Conservation (phyloP, 2,113 vertebrate genomes). For the Telmatochromis sp. region DNA sequence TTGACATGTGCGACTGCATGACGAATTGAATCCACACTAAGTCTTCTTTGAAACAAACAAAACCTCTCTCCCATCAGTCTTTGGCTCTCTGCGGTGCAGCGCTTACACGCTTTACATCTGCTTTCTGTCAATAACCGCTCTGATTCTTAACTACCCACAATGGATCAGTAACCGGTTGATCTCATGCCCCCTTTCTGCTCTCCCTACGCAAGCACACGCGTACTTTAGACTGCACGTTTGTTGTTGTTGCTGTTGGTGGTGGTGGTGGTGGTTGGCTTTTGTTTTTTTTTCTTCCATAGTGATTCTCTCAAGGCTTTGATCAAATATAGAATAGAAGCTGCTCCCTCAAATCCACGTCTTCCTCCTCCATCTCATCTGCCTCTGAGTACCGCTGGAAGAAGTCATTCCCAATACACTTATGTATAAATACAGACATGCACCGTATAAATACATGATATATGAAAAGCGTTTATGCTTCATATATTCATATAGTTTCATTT, state of each 20-base stretch:
- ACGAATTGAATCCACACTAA: neutral
- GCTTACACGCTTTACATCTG: neutral
- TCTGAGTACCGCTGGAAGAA: slow-evolving; percentile 13
- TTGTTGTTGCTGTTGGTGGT: neutral
- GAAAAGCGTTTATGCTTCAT: slow-evolving; percentile 14
- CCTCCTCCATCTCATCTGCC: slow-evolving; percentile 21
- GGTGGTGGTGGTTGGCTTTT: neutral
- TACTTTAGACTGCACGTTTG: neutral
- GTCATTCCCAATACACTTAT: neutral
- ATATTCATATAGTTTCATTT: slow-evolving; percentile 30
- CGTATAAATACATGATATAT: neutral
- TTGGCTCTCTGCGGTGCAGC: neutral
- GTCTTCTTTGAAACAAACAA: neutral
- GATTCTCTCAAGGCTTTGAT: slow-evolving; percentile 63
- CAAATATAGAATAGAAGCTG: slow-evolving; percentile 61
- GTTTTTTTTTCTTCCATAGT: neutral
- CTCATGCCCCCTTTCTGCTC: neutral
- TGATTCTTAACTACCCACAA: slow-evolving; percentile 45
- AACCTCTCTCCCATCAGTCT: neutral
- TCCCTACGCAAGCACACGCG: neutral
- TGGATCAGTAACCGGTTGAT: slow-evolving; percentile 24
- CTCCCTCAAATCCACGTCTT: slow-evolving; percentile 46
- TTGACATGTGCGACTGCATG: neutral
- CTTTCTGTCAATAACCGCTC: slow-evolving; percentile 23
- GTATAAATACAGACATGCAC: neutral